phyloP scores from a whole-genome alignment of 2,888 invertebrate genomes.

The Drosophila algonquin region DNA sequence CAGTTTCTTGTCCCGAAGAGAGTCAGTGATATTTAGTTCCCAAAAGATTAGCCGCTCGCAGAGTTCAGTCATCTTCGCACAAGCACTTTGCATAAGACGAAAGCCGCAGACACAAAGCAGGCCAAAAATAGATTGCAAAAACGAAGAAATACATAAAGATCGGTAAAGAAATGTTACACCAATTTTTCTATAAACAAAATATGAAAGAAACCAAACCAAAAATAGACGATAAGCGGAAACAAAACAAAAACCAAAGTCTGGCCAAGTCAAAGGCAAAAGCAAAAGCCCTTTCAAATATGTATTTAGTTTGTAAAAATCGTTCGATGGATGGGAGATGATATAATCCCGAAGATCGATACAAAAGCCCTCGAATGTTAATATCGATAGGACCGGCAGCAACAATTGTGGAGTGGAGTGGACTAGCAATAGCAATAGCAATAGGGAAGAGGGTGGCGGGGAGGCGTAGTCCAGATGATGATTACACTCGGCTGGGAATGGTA shows the following conservation, averaged over 20 bases:
- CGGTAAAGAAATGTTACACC: slow-evolving; percentile 22
- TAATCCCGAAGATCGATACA: slow-evolving; percentile 20
- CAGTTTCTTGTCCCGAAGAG: no score
- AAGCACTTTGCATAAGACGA: slow-evolving; percentile 30
- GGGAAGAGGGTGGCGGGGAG: neutral
- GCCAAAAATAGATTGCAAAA: slow-evolving; percentile 38
- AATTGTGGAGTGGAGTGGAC: neutral
- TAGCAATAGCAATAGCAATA: slow-evolving; percentile 10
- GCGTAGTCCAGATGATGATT: slow-evolving; percentile 14
- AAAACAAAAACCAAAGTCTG: neutral
- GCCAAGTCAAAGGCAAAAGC: neutral
- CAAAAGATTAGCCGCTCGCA: neutral
- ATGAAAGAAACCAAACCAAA: neutral
- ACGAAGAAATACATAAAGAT: slow-evolving; percentile 10
- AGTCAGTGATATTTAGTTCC: no score
- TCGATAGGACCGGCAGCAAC: neutral
- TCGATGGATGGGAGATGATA: slow-evolving; percentile 16
- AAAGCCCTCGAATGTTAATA: slow-evolving; percentile 1
- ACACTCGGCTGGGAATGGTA: slow-evolving; percentile 1
- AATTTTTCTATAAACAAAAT: slow-evolving; percentile 22
- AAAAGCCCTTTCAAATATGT: slow-evolving; percentile 20
- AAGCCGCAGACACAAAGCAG: slow-evolving; percentile 8
- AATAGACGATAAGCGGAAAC: neutral
- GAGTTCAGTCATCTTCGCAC: slow-evolving; percentile 39
- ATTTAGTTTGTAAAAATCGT: neutral